phyloP scores from a whole-genome alignment of 92 coral and sea anemone species.

The Ricordea florida region DNA sequence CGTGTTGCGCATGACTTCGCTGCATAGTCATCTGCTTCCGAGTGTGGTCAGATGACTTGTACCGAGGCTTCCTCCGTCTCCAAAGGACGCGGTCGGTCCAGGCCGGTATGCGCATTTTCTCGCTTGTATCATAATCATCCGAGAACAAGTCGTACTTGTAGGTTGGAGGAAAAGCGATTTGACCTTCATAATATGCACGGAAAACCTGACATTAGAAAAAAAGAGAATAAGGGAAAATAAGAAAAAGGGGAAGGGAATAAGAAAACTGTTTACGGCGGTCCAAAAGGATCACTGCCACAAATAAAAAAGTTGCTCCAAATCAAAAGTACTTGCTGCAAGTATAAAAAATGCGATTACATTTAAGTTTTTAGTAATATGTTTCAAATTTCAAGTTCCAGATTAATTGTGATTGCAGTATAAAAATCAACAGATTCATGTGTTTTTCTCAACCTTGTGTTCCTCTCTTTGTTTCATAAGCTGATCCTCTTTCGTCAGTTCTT shows the following conservation, averaged over 20 bases:
- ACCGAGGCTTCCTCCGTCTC: slow-evolving; percentile 94
- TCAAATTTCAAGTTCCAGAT: too few relatives aligned
- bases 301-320: too few relatives aligned
- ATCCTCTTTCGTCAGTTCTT: slow-evolving; percentile 73
- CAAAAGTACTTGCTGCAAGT: neutral
- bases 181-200: slow-evolving; percentile 90
- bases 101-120: slow-evolving; percentile 97
- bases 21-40: slow-evolving; percentile 58
- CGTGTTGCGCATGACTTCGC: slow-evolving; percentile 7
- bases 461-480: slow-evolving; percentile 79
- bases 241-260: too few relatives aligned
- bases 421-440: too few relatives aligned
- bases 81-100: slow-evolving; percentile 99
- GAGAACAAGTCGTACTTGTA: slow-evolving; percentile 97
- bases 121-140: slow-evolving; percentile 98
- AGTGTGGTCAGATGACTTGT: slow-evolving; percentile 66
- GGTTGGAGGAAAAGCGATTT: slow-evolving; percentile 89
- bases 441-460: slow-evolving; percentile 68
- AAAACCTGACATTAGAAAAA: slow-evolving; percentile 81
- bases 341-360: neutral
- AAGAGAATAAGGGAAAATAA: too few relatives aligned
- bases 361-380: neutral
- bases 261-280: too few relatives aligned
- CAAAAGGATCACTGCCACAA: too few relatives aligned
- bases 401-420: too few relatives aligned